Percentiles rank a stretch among this genome's conserved stretches.
These are phyloP conservation scores for Dicaeum eximium DNA, from an alignment of 2,113 vertebrate species.

Conservation along the genomic window DNA sequence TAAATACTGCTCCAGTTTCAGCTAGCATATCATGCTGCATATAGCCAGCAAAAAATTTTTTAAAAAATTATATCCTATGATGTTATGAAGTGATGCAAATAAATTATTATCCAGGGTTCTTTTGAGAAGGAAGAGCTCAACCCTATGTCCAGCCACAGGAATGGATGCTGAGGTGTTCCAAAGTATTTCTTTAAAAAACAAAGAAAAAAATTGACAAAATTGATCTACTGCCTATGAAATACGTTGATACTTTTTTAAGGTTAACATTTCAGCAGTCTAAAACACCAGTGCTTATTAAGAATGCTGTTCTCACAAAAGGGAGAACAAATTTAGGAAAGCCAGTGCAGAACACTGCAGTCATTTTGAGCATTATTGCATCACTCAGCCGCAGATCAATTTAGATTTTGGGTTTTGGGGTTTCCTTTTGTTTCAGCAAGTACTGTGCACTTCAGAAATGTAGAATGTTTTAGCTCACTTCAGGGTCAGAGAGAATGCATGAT, in stretches of 20 bases:
- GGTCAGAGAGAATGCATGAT: background rate
- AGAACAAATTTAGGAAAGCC: conserved; percentile 15
- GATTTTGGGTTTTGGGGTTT: background rate
- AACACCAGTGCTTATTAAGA: background rate
- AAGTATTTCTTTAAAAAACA: background rate
- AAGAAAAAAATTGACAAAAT: background rate
- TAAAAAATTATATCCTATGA: background rate
- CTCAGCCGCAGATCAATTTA: background rate
- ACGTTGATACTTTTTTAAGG: background rate
- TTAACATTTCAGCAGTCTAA: background rate
- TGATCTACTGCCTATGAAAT: background rate
- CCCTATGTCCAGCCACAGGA: background rate
- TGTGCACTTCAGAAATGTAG: background rate
- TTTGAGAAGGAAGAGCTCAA: background rate
- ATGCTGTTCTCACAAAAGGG: background rate
- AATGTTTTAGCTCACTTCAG: background rate
- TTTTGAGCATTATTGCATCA: background rate
- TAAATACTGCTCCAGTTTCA: background rate
- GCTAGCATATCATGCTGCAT: background rate
- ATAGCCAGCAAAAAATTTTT: background rate
- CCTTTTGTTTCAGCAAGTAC: background rate
- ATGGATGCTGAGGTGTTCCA: background rate
- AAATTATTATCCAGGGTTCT: background rate
- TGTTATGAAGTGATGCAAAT: background rate
- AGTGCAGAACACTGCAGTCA: background rate